Conservation (phyloP, 2,113 vertebrate species). For the Taurulus bubalis region DNA sequence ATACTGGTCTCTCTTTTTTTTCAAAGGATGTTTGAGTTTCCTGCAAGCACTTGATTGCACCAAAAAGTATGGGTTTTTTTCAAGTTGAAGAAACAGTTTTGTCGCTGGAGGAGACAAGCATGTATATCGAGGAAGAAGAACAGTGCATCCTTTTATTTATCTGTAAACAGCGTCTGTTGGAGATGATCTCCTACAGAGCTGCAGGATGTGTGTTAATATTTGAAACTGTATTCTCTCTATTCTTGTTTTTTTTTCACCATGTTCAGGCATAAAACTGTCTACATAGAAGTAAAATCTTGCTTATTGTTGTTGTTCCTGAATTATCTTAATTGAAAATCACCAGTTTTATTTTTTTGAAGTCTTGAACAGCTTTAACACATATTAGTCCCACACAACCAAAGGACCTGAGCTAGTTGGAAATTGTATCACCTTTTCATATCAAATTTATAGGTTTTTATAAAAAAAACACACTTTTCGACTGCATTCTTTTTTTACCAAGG, state of each 20-base stretch:
- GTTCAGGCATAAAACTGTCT: too few relatives aligned
- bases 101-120: background rate
- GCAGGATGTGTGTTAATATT: background rate
- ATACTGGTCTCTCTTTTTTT: background rate
- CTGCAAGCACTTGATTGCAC: slow-evolving; percentile 2
- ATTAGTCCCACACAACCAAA: background rate
- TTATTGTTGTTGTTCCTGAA: background rate
- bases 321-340: background rate
- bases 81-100: background rate
- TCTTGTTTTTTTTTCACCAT: background rate
- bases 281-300: background rate
- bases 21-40: background rate
- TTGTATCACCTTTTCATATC: background rate
- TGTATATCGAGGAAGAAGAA: background rate
- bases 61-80: background rate
- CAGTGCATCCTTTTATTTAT: background rate
- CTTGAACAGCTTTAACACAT: background rate
- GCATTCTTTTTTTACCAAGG: background rate
- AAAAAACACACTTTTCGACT: background rate
- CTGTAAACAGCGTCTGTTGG: background rate
- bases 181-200: background rate
- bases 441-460: background rate
- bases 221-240: background rate
- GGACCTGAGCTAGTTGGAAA: background rate
- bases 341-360: background rate